Evolutionary conservation across 2,797 vertebrate genomes (phyloP), one percentile per base, ranked within the genome.

Genomic region (Vireo griseus): DNA sequence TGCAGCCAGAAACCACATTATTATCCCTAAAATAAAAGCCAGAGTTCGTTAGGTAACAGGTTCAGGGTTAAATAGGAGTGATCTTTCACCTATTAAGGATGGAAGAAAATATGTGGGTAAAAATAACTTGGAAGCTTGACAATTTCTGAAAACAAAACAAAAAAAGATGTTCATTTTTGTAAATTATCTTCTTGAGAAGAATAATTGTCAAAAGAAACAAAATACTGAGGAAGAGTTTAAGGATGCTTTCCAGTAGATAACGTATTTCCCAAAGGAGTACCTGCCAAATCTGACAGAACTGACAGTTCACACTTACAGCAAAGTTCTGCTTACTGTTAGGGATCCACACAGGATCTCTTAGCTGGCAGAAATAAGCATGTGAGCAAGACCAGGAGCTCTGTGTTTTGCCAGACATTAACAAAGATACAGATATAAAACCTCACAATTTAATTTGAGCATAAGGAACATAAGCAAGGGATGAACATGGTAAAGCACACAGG

Each of bases 401-500:
- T 69, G 31, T 51, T 72, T 31, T 76, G 62, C 68, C 67, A 85
- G 55, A 54, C 22, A 51, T 40, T 55, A 58, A 20, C 58, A 76
- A 72, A 89, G 28, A 78, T 62, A 62, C 0, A 62, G 35, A 83
- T 69, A 59, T 73, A 73, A 66, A 76, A 3, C 3, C 3, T 45
- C 44, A 24, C 35, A 2, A 28, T 82, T 85, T 87, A 58, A 79
- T 66, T 12, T 33, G 50, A 79, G 48, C 31, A 10, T 21, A 55
- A 72, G 44, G 31, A 93, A 25, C 26, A 66, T 71, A 75, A 74
- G 47, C 24, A 62, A 85, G 44, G 25, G 44, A 62, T 33, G 25
- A 54, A 25, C 8, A 6, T 0, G 0, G 11, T 75, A 35, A 68
- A 54, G 44, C 19, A 50, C 10, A 8, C 0, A 1, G n/a, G 21